Evolutionary conservation across 2,888 invertebrate genomes (phyloP).

Genomic region (Ryuthela nishihirai): DNA sequence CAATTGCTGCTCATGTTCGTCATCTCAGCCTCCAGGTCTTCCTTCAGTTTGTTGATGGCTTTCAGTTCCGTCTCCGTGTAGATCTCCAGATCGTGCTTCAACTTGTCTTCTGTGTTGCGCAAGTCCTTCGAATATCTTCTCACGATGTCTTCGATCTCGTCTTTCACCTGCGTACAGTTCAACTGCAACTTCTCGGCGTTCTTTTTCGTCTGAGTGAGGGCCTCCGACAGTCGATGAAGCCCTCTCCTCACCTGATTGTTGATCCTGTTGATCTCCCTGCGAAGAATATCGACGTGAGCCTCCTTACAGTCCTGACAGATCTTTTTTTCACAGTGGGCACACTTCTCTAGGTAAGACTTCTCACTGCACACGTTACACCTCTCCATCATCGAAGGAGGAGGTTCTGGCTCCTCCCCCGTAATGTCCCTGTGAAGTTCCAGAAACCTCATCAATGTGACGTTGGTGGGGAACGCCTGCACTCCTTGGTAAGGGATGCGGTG

Average conservation of each 20-base stretch:
- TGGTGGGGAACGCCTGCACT: slow-evolving; percentile 89
- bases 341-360: slow-evolving; percentile 79
- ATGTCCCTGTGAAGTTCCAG: slow-evolving; percentile 90
- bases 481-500: slow-evolving; percentile 95
- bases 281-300: slow-evolving; percentile 91
- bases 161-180: slow-evolving; percentile 83
- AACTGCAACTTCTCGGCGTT: slow-evolving; percentile 81
- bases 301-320: slow-evolving; percentile 92
- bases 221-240: slow-evolving; percentile 82
- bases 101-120: slow-evolving; percentile 59
- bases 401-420: slow-evolving; percentile 45
- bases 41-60: slow-evolving; percentile 79
- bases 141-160: slow-evolving; percentile 88
- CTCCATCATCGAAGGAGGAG: slow-evolving; percentile 44
- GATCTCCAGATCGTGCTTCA: slow-evolving; percentile 65
- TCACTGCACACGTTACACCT: slow-evolving; percentile 89
- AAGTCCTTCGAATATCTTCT: slow-evolving; percentile 48
- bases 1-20: slow-evolving; percentile 94
- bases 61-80: slow-evolving; percentile 84
- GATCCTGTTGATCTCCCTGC: slow-evolving; percentile 83
- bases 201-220: slow-evolving; percentile 69
- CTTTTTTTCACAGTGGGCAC: slow-evolving; percentile 95
- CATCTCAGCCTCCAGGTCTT: slow-evolving; percentile 90
- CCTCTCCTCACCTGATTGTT: slow-evolving; percentile 60
- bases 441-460: slow-evolving; percentile 91